Base-by-base conservation (phyloP, 2,113 vertebrate species). In the Callorhinus ursinus region DNA sequence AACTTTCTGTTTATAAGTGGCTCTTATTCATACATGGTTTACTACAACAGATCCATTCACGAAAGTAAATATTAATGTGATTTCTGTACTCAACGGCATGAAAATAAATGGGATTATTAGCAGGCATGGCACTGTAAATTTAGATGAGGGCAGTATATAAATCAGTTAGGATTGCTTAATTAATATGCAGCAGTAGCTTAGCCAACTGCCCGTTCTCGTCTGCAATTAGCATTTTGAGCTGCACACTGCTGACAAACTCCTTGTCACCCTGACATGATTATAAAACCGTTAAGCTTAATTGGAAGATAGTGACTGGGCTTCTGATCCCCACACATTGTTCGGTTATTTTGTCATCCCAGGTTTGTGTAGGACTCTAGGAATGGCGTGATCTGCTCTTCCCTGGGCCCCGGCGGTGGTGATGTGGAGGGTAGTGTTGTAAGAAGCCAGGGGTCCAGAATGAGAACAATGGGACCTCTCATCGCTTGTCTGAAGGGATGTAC, bases 41-140 rank as follows among this genome's bases (percentile, higher is more conserved):
- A 94, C 95, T 88, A 83, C 96, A 97, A 80, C 94, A 79, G 90
- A 89, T 86, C 53, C 63, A 96, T 97, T 98, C 95, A 96, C 96
- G 96, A 80, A 98, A 98, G 98, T 98, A 98, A 98, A 98, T 98
- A 97, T 98, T 98, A 98, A 98, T 97, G 95, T 98, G 96, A 93
- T 98, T 94, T 92, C 93, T 97, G 88, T 88, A 96, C 97, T 98
- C 95, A 72, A 95, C 90, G 92, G 97, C 97, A 5, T 90, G 93
- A 95, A 57, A 97, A 92, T 95, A 97, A 98, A 96, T 96, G 93
- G 55, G 95, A 98, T 96, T 92, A 92, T 96, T 96, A 97, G 92
- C 1, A 1, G 74, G 51, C 9, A 0, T 86, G 80, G 83, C 69
- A 21, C 80, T n/a, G 33, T 93, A 92, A 77, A 92, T 98, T 97